These are phyloP conservation scores for Tachystola acroxantha DNA, from an alignment of 2,888 invertebrate genomes.

Conservation along the genomic window DNA sequence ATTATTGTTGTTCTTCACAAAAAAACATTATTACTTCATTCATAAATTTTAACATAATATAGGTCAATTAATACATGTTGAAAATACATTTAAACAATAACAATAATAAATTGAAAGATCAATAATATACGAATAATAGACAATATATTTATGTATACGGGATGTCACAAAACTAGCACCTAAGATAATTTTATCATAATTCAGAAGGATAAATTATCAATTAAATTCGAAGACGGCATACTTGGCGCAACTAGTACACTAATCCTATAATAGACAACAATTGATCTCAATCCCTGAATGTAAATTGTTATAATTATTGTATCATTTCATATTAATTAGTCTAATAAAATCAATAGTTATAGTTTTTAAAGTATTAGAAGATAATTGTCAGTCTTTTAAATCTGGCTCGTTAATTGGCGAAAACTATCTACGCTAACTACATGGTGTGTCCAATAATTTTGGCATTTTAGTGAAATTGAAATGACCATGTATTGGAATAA, in stretches of 20 bases:
- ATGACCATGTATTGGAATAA: too few relatives aligned
- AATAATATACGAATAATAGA: too few relatives aligned
- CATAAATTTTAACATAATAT: too few relatives aligned
- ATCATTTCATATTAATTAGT: too few relatives aligned
- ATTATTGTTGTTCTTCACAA: too few relatives aligned
- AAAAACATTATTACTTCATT: too few relatives aligned
- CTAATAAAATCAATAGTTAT: constrained; percentile 2
- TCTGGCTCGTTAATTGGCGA: constrained; percentile 11
- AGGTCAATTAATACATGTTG: too few relatives aligned
- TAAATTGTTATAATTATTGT: not conserved
- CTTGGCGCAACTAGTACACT: constrained; percentile 46
- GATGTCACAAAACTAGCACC: constrained; percentile 4
- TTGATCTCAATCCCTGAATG: constrained; percentile 20
- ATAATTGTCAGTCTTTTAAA: constrained; percentile 38
- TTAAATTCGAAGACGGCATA: constrained; percentile 10
- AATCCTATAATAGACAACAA: constrained; percentile 42
- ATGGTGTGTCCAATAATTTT: constrained; percentile 8
- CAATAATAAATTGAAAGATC: too few relatives aligned
- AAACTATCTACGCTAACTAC: constrained; percentile 6
- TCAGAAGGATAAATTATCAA: not conserved
- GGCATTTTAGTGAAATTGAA: constrained; percentile 11
- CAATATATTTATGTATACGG: too few relatives aligned
- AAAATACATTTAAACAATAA: too few relatives aligned
- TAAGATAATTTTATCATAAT: constrained; percentile 7
- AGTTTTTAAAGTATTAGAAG: constrained; percentile 19